Base-by-base conservation (phyloP, 1,140 invertebrate genomes). In the Sycophila sp. region DNA sequence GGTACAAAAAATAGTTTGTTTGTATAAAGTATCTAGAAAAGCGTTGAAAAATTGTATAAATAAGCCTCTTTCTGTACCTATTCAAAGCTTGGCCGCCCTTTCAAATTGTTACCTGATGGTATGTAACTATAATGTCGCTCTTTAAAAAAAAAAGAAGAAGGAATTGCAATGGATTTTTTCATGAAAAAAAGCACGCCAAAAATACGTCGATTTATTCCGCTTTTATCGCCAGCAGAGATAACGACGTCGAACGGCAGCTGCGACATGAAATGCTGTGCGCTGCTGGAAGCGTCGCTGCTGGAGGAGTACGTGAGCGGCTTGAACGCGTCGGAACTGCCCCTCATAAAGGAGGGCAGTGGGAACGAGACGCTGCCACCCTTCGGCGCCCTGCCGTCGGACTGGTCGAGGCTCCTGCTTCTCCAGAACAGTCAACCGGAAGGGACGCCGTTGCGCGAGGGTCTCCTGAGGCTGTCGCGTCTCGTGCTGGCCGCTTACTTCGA, bases 391-490 rank as follows among this genome's bases (percentile, higher is more conserved):
- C 58, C 53, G 7, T 74, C 77, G 0, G 80, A 81, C 45, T 81
- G 80, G 80, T 19, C 60, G 7, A 73, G 78, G 34, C 28, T 81
- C n/a, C 11, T 71, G 24, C 34, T 79, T 5, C 64, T 79, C n/a
- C 60, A 49, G 28, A 45, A 73, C 3, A 49, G 72, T 2, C 77
- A 73, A 38, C 75, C 78, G 1, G 62, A 74, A 6, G 53, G 38
- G 2, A 74, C 78, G 0, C 34, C 68, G 13, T n/a, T 80, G n/a
- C 40, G 55, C 2, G 45, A 69, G 4, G 77, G 80, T 53, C 71
- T 81, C 1, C 22, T 62, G 32, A 36, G 73, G 42, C 40, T 81
- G 3, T 76, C 75, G 26, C 68, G 73, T 30, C 28, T 81, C 30
- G 66, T 81, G 22, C 30, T 73, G 13, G 24, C 72, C 8, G 78